A percentile compares a stretch with the other conserved stretches of the same genome.
phyloP scores from a whole-genome alignment of 2,888 invertebrate species.

The Erannis defoliaria region DNA sequence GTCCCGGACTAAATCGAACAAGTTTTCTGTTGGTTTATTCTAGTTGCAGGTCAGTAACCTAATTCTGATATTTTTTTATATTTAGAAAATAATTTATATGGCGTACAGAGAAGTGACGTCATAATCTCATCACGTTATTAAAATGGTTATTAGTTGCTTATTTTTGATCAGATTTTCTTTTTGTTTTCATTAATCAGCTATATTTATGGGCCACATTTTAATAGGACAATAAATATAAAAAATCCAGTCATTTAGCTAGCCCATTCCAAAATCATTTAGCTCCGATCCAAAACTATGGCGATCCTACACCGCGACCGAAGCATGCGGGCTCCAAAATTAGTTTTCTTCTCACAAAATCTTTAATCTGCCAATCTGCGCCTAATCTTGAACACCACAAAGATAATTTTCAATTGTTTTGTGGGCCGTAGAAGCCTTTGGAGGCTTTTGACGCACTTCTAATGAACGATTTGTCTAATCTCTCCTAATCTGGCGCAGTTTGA shows the following conservation, averaged over 20 bases:
- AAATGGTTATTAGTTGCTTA: too few relatives aligned
- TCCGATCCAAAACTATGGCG: slow-evolving; percentile 40
- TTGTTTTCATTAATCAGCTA: too few relatives aligned
- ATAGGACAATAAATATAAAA: too few relatives aligned
- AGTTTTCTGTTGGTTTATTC: neutral
- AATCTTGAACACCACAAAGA: slow-evolving; percentile 23
- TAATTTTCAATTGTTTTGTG: slow-evolving; percentile 26
- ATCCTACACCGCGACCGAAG: slow-evolving; percentile 47
- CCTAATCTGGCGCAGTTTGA: slow-evolving; percentile 36
- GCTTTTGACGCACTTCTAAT: slow-evolving; percentile 39
- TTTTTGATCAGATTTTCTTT: too few relatives aligned
- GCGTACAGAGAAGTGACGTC: too few relatives aligned
- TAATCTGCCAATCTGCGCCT: slow-evolving; percentile 29
- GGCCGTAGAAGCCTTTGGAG: slow-evolving; percentile 18
- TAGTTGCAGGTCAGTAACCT: neutral
- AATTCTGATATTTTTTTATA: too few relatives aligned
- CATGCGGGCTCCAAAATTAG: slow-evolving; percentile 66
- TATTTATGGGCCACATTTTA: too few relatives aligned
- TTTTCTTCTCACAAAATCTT: slow-evolving; percentile 43
- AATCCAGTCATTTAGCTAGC: too few relatives aligned
- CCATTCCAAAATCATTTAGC: neutral
- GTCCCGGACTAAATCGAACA: neutral
- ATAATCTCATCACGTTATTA: too few relatives aligned
- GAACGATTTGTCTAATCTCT: slow-evolving; percentile 40
- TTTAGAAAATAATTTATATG: too few relatives aligned